Base-by-base conservation (phyloP, 2,888 invertebrate genomes). In the Ferdinandea cuprea region DNA sequence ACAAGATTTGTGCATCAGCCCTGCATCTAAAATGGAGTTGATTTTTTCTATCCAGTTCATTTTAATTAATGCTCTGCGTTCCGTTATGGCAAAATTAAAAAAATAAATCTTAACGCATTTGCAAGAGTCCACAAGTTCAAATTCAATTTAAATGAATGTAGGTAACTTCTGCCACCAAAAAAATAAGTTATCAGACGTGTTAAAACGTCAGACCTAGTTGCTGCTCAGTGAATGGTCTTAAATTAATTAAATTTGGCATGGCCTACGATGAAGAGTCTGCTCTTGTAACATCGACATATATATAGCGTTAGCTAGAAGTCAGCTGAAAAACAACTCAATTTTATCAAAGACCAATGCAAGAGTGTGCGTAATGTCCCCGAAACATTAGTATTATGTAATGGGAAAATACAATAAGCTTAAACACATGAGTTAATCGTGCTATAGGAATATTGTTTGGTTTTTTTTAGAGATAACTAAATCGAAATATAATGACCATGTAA, bases 361-460 rank as follows among this genome's bases (percentile, higher is more conserved):
- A 6, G 2, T 2, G 15, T 5, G 35, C 37, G 13, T 13, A 37
- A 13, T 13, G 13, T n/a, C 37, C 37, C 13, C 13, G 37, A 13
- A 13, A 37, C 0, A 13, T 37, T 37, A 1, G n/a, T n/a, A n/a
- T n/a, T n/a, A n/a, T n/a, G 11, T 13, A n/a, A 37, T 13, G 5
- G n/a, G 13, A 13, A n/a, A 13, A n/a, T 11, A 37, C 37, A 37
- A 13, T 37, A 6, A 11, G n/a, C 13, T 11, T 37, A 17, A 7
- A 40, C 40, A 56, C 25, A 35, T 56, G 56, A 56, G n/a, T 56
- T 8, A 37, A 56, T 56, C n/a, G n/a, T n/a, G n/a, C n/a, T n/a
- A n/a, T n/a, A n/a, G n/a, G n/a, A 15, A 59, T 30, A 30, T 13
- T 19, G 13, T 6, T 40, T 40, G 13, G n/a, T n/a, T n/a, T 44